Percentiles rank a stretch among this genome's conserved stretches.
Conservation (phyloP, 2,113 vertebrate species). For the Mormoops blainvillei region DNA sequence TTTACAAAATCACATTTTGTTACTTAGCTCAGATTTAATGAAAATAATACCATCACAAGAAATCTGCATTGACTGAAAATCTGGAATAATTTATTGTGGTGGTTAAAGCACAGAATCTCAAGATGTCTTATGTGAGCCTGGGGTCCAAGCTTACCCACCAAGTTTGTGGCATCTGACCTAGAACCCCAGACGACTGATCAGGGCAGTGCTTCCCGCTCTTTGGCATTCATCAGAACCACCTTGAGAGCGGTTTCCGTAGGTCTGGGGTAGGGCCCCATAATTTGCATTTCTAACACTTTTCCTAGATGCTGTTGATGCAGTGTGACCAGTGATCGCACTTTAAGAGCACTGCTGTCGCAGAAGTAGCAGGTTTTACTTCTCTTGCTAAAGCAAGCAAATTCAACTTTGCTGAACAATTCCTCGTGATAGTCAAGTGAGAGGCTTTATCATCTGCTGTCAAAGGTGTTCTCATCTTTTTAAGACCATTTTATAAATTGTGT, state of each 20-base stretch:
- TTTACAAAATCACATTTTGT: not conserved
- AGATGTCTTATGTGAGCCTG: not conserved
- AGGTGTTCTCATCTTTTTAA: not conserved
- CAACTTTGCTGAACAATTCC: not conserved
- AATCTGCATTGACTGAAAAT: not conserved
- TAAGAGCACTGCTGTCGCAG: not conserved
- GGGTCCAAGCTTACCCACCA: not conserved
- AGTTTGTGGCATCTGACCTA: not conserved
- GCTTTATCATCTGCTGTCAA: not conserved
- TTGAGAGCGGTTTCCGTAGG: not conserved
- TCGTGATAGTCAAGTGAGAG: not conserved
- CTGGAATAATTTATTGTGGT: not conserved
- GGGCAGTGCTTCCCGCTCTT: not conserved
- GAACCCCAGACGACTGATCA: not conserved
- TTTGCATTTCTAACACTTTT: not conserved
- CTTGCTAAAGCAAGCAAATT: not conserved
- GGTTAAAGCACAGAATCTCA: not conserved
- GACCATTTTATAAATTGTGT: not conserved
- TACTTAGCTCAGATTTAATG: not conserved
- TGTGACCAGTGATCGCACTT: not conserved
- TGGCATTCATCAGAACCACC: not conserved
- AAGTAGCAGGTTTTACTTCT: not conserved
- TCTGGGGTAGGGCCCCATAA: not conserved
- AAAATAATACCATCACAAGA: not conserved
- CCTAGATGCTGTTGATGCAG: not conserved